Evolutionary conservation across 2,797 vertebrate species (phyloP).

Genomic region (Micromesistius poutassou): DNA sequence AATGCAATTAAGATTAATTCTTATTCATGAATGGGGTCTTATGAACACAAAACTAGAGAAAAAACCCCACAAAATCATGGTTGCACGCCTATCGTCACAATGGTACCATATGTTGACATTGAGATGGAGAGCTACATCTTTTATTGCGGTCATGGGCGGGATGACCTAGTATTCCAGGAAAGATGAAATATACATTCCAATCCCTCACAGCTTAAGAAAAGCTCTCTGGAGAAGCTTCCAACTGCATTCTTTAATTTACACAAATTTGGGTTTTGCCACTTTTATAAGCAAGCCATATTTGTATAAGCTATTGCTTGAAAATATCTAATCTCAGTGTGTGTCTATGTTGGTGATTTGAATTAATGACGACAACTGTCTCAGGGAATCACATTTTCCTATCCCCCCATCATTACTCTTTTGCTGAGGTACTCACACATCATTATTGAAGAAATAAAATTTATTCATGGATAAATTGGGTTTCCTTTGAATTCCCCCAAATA

Average conservation of each 20-base stretch:
- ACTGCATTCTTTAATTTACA: constrained; percentile 38
- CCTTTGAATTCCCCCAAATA: neutral
- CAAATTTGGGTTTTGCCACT: neutral
- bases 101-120: neutral
- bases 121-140: neutral
- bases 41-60: too few relatives aligned
- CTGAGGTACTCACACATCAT: neutral
- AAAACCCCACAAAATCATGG: too few relatives aligned
- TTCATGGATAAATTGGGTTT: constrained; percentile 1
- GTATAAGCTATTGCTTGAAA: neutral
- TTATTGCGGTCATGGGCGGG: neutral
- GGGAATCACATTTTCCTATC: neutral
- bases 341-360: neutral
- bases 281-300: neutral
- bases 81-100: neutral
- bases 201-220: constrained; percentile 33
- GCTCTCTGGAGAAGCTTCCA: constrained; percentile 52
- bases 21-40: neutral
- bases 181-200: constrained; percentile 62
- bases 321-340: too few relatives aligned
- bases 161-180: constrained; percentile 30
- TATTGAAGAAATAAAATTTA: constrained; percentile 11
- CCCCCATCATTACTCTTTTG: neutral
- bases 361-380: neutral
- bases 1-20: neutral